A percentile compares a stretch with the other conserved stretches of the same genome.
Conservation (phyloP, 2,797 vertebrate species). For the Apogon talboti region DNA sequence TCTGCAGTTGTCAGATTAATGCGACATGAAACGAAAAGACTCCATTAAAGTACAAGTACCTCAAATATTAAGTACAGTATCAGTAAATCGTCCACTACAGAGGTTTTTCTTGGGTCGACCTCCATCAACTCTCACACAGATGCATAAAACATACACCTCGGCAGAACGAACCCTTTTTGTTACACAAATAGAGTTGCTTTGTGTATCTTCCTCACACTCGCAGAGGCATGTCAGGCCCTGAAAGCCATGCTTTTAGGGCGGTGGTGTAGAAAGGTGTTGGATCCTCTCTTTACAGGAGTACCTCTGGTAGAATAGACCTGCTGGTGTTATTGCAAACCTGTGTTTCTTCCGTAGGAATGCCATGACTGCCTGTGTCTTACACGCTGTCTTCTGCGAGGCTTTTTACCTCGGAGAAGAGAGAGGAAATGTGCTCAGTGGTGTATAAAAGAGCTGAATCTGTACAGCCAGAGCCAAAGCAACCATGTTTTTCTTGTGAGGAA, state of each 20-base stretch:
- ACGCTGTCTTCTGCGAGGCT: slow-evolving; percentile 8
- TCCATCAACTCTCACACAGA: slow-evolving; percentile 8
- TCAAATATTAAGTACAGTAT: too few species aligned
- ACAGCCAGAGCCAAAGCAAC: slow-evolving; percentile 4
- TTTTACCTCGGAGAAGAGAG: neutral
- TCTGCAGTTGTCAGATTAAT: neutral
- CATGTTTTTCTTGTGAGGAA: neutral
- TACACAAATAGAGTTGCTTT: slow-evolving; percentile 40
- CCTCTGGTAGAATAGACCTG: neutral
- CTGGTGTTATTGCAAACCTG: slow-evolving; percentile 52
- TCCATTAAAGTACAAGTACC: too few species aligned
- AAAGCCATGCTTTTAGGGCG: slow-evolving; percentile 59
- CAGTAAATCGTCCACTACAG: too few species aligned
- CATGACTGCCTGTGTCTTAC: neutral
- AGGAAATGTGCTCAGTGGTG: neutral
- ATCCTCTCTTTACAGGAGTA: slow-evolving; percentile 31
- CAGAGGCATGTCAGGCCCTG: slow-evolving; percentile 6
- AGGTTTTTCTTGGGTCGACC: neutral
- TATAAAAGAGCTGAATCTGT: slow-evolving; percentile 11
- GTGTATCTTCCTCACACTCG: slow-evolving; percentile 24
- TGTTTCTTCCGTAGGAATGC: slow-evolving; percentile 52
- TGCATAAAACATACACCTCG: slow-evolving; percentile 16
- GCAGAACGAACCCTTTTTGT: slow-evolving; percentile 34
- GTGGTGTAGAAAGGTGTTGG: slow-evolving; percentile 56
- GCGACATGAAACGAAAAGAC: too few species aligned